phyloP scores from a whole-genome alignment of 2,888 invertebrate genomes.

The Limnephilus lunatus region DNA sequence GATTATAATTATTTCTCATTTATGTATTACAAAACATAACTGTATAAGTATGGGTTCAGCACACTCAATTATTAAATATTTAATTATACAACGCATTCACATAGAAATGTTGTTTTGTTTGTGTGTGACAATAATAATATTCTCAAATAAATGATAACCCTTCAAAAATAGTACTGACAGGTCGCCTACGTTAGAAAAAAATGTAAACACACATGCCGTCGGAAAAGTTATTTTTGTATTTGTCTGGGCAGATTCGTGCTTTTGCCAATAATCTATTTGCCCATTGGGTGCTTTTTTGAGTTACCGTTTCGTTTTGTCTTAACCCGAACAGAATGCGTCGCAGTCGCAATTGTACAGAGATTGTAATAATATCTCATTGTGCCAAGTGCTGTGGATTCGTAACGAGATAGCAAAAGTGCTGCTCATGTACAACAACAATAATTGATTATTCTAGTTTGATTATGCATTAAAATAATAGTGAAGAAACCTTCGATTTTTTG shows the following conservation, averaged over 20 bases:
- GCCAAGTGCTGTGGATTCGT: not conserved
- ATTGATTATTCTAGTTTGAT: not conserved
- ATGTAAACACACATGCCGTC: slow-evolving; percentile 60
- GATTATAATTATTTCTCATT: too few species aligned
- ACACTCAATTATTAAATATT: not conserved
- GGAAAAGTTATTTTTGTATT: slow-evolving; percentile 59
- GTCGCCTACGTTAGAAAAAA: slow-evolving; percentile 48
- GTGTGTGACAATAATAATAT: not conserved
- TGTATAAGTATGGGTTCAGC: not conserved
- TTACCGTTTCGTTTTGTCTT: slow-evolving; percentile 28
- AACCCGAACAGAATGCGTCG: slow-evolving; percentile 33
- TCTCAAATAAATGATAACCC: not conserved
- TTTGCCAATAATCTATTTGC: slow-evolving; percentile 53
- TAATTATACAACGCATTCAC: not conserved
- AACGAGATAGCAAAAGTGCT: not conserved
- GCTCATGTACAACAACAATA: not conserved
- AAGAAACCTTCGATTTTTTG: not conserved
- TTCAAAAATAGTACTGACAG: slow-evolving; percentile 8
- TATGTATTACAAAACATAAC: not conserved
- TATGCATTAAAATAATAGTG: not conserved
- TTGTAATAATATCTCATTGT: not conserved
- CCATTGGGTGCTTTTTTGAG: slow-evolving; percentile 11
- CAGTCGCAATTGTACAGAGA: slow-evolving; percentile 43
- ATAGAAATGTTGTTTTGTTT: not conserved
- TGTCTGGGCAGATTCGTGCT: slow-evolving; percentile 56